Base-by-base conservation (phyloP, 2,113 vertebrate genomes). In the Periophthalmus modestus region DNA sequence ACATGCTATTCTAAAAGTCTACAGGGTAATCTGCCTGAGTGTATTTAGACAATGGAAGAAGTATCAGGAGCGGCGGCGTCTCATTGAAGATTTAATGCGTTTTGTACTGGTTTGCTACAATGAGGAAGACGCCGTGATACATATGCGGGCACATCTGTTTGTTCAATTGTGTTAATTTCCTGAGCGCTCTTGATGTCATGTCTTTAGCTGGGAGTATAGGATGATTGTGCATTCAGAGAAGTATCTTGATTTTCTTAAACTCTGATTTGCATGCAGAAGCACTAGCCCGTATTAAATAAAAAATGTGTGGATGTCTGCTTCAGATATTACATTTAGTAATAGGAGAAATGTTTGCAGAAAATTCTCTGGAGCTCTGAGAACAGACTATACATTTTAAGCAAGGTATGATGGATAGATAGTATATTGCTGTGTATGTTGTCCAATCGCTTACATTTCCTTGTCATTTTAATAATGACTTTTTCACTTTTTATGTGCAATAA, bases 11-110 rank as follows among this genome's bases (percentile, higher is more conserved):
- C 71, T 75, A 82, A 81, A 71, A 73, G 70, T 75, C 75, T 66
- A 28, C 15, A 11, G 58, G 78, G 72, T 82, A 80, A 88, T 85
- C 73, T 76, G 73, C 71, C 75, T 75, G 72, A 62, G 73, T 80
- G 65, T 62, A 46, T 39, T 70, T 39, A 5, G 68, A 59, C 21
- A 62, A 69, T 68, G 69, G 48, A 86, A 68, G n/a, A 19, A 58
- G 75, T 57, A 52, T 18, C 16, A 9, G 7, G 2, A 19, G 50
- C 14, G 0, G 24, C 58, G 36, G 75, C 73, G 77, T 75, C 66
- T 59, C 43, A 73, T n/a, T 47, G 21, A 52, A n/a, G 18, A 69
- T 23, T 28, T 54, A 36, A 12, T 15, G 16, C 6, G 21, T 6
- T 34, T 33, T 33, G 18, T 58, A n/a, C 18, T 36, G 19, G 63